phyloP scores from a whole-genome alignment of 2,113 vertebrate species.

The Hypanus sabinus region DNA sequence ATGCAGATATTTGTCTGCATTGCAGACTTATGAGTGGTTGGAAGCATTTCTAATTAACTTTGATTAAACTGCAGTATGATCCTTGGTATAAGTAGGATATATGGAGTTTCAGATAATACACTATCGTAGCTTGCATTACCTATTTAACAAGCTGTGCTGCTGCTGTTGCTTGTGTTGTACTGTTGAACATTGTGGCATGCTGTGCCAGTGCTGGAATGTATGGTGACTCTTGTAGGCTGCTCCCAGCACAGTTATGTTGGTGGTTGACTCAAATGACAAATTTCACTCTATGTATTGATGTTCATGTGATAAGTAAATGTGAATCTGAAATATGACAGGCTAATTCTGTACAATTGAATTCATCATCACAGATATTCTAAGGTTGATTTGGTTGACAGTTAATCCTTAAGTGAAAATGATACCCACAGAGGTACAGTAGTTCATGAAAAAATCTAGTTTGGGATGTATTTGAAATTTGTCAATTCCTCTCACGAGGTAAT shows the following conservation, averaged over 20 bases:
- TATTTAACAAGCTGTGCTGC: neutral
- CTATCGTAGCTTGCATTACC: neutral
- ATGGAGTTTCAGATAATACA: neutral
- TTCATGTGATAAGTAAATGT: too few relatives aligned
- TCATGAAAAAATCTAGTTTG: neutral
- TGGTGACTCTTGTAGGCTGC: too few relatives aligned
- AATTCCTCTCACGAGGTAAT: neutral
- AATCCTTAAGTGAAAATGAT: neutral
- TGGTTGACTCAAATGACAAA: too few relatives aligned
- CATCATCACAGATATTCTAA: neutral
- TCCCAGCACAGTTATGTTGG: too few relatives aligned
- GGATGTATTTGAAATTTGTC: neutral
- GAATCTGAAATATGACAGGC: neutral
- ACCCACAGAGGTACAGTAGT: neutral
- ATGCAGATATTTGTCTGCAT: slow-evolving; percentile 10
- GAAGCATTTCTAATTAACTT: neutral
- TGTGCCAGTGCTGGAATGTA: too few relatives aligned
- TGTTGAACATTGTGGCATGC: too few relatives aligned
- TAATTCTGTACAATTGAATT: neutral
- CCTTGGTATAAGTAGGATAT: neutral
- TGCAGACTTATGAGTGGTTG: slow-evolving; percentile 4
- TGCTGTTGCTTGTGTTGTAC: too few relatives aligned
- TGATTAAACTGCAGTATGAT: neutral
- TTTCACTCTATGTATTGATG: too few relatives aligned
- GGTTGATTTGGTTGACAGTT: neutral